Conservation (phyloP, 35 echinoderm and acorn worm genomes). For the Stichopus chloronotus region DNA sequence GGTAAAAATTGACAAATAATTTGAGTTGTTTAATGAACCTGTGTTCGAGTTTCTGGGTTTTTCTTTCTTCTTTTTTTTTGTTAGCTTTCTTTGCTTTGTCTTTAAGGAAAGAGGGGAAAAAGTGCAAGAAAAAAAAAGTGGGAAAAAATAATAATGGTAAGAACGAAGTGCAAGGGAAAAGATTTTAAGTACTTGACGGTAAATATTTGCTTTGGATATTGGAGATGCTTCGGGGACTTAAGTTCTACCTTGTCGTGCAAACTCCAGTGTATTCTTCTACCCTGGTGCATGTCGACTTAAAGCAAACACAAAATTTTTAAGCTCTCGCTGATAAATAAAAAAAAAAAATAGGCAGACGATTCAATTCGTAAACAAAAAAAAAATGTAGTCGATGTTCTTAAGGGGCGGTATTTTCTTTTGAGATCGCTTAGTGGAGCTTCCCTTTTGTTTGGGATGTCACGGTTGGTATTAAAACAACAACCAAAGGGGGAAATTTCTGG, state of each 20-base stretch:
- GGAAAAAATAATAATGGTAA: neutral
- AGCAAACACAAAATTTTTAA: conserved; percentile 32
- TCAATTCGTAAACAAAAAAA: conserved; percentile 20
- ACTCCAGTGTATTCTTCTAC: neutral
- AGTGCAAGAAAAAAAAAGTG: neutral
- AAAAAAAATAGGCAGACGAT: conserved; percentile 1
- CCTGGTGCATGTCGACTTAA: neutral
- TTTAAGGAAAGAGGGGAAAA: too few relatives aligned
- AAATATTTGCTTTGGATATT: neutral
- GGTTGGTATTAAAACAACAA: conserved; percentile 45
- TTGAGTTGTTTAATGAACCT: conserved; percentile 12
- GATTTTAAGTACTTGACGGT: neutral
- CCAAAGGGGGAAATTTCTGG: neutral
- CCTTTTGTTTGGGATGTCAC: conserved; percentile 23
- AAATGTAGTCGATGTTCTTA: neutral
- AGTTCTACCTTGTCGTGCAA: neutral
- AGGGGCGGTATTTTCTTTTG: neutral
- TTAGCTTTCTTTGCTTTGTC: too few relatives aligned
- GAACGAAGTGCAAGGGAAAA: neutral
- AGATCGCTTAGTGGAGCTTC: neutral
- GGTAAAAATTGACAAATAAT: conserved; percentile 18
- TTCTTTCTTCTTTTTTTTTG: too few relatives aligned
- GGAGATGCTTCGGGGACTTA: neutral
- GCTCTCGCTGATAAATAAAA: neutral
- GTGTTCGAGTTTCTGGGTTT: neutral